A percentile compares a stretch with the other conserved stretches of the same genome.
Evolutionary conservation across 1,140 invertebrate genomes (phyloP).

Genomic region (Caerostris extrusa): DNA sequence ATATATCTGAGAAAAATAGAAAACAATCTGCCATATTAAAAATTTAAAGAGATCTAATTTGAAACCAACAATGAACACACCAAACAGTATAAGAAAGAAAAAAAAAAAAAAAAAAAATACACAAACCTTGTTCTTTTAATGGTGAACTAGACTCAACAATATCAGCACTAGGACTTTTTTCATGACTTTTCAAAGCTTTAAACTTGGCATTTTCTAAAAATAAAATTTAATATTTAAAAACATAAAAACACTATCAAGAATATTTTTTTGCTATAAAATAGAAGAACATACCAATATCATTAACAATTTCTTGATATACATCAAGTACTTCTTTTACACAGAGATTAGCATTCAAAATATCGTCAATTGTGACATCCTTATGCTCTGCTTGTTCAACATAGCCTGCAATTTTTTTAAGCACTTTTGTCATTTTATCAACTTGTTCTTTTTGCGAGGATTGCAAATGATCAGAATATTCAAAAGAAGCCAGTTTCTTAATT

Average conservation of each 20-base stretch:
- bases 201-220: constrained; percentile 47
- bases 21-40: too few species aligned
- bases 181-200: constrained; percentile 7
- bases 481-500: constrained; percentile 38
- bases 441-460: neutral
- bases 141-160: neutral
- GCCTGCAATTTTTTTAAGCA: neutral
- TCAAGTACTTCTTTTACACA: constrained; percentile 42
- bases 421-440: constrained; percentile 26
- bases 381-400: neutral
- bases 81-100: neutral
- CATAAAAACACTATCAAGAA: neutral
- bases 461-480: constrained; percentile 23
- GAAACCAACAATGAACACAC: neutral
- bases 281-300: constrained; percentile 55
- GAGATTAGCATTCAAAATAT: constrained; percentile 65
- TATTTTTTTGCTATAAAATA: neutral
- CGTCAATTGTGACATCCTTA: constrained; percentile 56
- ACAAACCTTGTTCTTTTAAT: neutral
- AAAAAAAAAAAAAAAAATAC: neutral
- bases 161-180: neutral
- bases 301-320: constrained; percentile 37
- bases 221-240: neutral
- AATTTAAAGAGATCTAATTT: too few species aligned
- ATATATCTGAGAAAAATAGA: too few species aligned